Evolutionary conservation across 2,113 vertebrate species (phyloP), one percentile per base, ranked within the genome.

Genomic region (Vombatus ursinus): DNA sequence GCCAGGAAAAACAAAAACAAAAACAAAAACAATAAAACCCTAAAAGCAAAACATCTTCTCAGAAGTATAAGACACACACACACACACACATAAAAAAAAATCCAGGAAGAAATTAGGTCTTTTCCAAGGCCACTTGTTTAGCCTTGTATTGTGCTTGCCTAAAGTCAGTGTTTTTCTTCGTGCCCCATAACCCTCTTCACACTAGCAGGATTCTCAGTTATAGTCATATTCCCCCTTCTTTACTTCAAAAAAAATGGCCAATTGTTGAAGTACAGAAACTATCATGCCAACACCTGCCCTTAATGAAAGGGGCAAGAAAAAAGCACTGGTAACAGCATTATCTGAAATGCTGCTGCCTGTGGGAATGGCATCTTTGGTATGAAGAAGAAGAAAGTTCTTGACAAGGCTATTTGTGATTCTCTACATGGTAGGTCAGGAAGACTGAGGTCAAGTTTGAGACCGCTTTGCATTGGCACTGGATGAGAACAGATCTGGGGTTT

Each of bases 61-160:
- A 84, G 84, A 92, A 50, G 53, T 95, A 95, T 24, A 9, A 93
- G 52, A 95, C 91, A 95, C 23, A 97, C 54, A 92, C 25, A 98
- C 37, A 44, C n/a, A 31, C 2, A 61, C 28, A 61, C 10, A 28
- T n/a, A n/a, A 6, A 54, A 54, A 54, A 95, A 97, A 95, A 96
- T 48, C 94, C 97, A 97, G 90, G 96, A 89, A 68, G 37, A 95
- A 98, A 98, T 94, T 84, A 95, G 68, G 96, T 91, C 90, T 96
- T 93, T 97, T 94, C 90, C 50, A 50, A 97, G 90, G 89, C 92
- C 92, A 94, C 52, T 92, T 90, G n/a, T 47, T 94, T 54, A 91
- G 89, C 50, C 51, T 23, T 93, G 94, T 92, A 95, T 92, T 90
- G 9, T n/a, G 68, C 3, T 94, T 48, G 47, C 92, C 91, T 49